These are phyloP conservation scores for Amblyjoppa fuscipennis DNA, from an alignment of 2,888 invertebrate species.

Conservation along the genomic window DNA sequence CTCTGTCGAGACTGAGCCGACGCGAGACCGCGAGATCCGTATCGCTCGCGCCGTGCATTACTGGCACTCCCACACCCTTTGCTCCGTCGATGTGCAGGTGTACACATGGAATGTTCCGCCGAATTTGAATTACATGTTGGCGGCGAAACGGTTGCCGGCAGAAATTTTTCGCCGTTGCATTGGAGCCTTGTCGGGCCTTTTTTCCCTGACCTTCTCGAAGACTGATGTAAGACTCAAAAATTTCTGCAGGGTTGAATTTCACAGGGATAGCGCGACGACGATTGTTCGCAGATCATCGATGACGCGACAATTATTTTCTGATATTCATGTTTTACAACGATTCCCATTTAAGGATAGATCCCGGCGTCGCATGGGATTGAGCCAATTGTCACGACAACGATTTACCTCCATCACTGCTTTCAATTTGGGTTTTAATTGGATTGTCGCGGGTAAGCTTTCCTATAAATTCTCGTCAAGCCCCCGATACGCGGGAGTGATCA, in stretches of 20 bases:
- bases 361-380: slow-evolving; percentile 33
- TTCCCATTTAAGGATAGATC: slow-evolving; percentile 14
- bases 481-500: slow-evolving; percentile 43
- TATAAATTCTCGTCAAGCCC: slow-evolving; percentile 63
- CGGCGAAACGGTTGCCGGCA: not conserved
- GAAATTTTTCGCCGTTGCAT: no score
- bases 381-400: slow-evolving; percentile 64
- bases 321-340: slow-evolving; percentile 52
- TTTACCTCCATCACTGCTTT: slow-evolving; percentile 63
- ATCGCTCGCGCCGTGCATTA: slow-evolving; percentile 8
- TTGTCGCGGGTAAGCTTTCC: slow-evolving; percentile 57
- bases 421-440: slow-evolving; percentile 69
- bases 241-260: not conserved
- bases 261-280: no score
- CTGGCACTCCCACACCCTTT: not conserved
- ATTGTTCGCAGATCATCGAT: not conserved
- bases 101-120: not conserved
- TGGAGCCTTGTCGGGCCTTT: no score
- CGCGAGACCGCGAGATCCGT: not conserved
- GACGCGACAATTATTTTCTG: not conserved
- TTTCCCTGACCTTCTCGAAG: no score
- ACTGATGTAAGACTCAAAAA: not conserved
- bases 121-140: not conserved
- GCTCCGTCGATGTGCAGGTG: not conserved
- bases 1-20: not conserved